Base-by-base conservation (phyloP, 2,888 invertebrate genomes). In the Micoletzkya japonica region DNA sequence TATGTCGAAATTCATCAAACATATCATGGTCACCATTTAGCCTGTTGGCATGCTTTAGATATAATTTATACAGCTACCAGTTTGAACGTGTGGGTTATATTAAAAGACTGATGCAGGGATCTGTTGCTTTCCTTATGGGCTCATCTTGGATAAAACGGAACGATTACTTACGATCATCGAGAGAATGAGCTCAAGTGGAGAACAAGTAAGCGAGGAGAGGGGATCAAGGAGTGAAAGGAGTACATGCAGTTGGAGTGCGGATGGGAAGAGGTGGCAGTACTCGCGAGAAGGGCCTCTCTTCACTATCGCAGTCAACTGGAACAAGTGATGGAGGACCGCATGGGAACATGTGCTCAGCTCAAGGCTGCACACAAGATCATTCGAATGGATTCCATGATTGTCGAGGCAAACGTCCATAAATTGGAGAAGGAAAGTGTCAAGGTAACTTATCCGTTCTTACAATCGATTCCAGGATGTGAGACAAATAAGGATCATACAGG, bases 61-160 rank as follows among this genome's bases (percentile, higher is more conserved):
- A 14, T 52, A 14, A 7, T 6, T 52, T 6, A 20, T 37, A n/a
- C 37, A n/a, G n/a, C n/a, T n/a, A n/a, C n/a, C n/a, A n/a, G n/a
- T n/a, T n/a, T n/a, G n/a, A n/a, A n/a, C n/a, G n/a, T n/a, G n/a
- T n/a, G n/a, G n/a, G 4, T 17, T 3, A 24, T 14, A 37, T 6
- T 64, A 32, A n/a, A n/a, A n/a, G n/a, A n/a, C n/a, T n/a, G n/a
- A n/a, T n/a, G n/a, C 26, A 82, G 82, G 83, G 44, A 82, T 84
- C 36, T 76, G 82, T 49, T 84, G 84, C 61, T 84, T 84, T 61
- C 84, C 84, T 2, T 84, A 84, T 68, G 84, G 84, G 24, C 60
- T 76, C 2, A 76, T 84, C 44, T 74, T 84, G 34, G 84, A 84
- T 73, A 76, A 77, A 61, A 76, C 81, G 20, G 81, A 81, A 52